Base-by-base conservation (phyloP, 2,797 vertebrate species). In the Leucoraja ocellata region DNA sequence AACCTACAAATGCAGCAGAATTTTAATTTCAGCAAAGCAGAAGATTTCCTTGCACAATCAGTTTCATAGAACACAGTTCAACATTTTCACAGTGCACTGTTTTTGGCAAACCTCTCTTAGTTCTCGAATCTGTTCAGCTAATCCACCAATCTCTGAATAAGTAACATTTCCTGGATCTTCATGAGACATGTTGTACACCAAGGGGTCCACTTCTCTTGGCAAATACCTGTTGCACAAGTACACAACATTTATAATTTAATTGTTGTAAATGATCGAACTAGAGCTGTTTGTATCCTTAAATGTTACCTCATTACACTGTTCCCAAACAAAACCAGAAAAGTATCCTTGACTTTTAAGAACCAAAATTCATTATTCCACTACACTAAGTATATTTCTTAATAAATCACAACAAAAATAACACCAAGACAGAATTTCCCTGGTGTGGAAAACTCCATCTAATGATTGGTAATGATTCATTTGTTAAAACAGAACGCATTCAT, bases 121-220 rank as follows among this genome's bases (percentile, higher is more conserved):
- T 94, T 99, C 98, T 81, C 98, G 96, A 95, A 99, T 99, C 96
- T 99, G 99, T 95, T 99, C 99, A 0, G 98, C 98, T 61, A 99
- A 95, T 25, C 99, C 99, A 94, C 98, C 98, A 0, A 99, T 99
- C 96, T 99, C 98, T 0, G 98, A 99, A 94, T 99, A 99, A 0
- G 98, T 98, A 90, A 99, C 98, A 13, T 98, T 98, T 74, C 98
- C 98, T 2, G 98, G 98, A 94, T 99, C 98, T 94, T 99, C 98
- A 1, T 98, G 98, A 93, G 99, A 99, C 98, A 99, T 99, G 95
- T 99, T 99, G 95, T 99, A 99, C 93, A 99, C 99, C 94, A 99
- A 94, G 0, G 99, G 99, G 94, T 99, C 98, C 94, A 99, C 98
- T 93, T 99, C 98, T 95, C 98, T 97, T 93, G 98, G 98, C 94